Percentiles rank a stretch among this genome's conserved stretches.
Conservation (phyloP, 1,140 invertebrate genomes). For the Drosophila novamexicana region DNA sequence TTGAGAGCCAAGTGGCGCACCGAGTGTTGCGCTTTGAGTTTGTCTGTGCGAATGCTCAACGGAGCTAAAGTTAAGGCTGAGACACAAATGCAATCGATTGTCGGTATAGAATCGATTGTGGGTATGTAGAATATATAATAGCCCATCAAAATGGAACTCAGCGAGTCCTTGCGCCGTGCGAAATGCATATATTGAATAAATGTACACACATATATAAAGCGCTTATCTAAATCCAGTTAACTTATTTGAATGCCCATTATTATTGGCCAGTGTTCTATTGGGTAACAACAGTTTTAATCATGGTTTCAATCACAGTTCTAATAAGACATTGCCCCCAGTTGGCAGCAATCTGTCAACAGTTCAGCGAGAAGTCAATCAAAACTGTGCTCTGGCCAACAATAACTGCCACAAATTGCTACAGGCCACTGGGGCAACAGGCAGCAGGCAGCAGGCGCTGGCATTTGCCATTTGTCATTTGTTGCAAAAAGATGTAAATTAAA, state of each 20-base stretch:
- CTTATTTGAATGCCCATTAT: conserved; percentile 3
- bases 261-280: neutral
- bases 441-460: conserved; percentile 27
- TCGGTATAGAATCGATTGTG: neutral
- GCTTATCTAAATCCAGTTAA: neutral
- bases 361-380: conserved; percentile 69
- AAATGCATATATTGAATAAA: neutral
- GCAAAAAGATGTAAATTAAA: conserved; percentile 35
- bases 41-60: conserved; percentile 48
- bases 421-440: conserved; percentile 54
- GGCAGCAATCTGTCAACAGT: conserved; percentile 51
- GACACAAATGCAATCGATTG: neutral
- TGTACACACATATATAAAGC: neutral
- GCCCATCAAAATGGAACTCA: neutral
- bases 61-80: conserved; percentile 23
- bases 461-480: conserved; percentile 35
- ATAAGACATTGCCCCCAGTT: conserved; percentile 16
- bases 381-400: conserved; percentile 58
- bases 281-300: conserved; percentile 41
- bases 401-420: conserved; percentile 68
- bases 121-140: neutral
- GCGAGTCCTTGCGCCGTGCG: neutral
- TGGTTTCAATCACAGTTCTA: conserved; percentile 39
- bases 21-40: conserved; percentile 47
- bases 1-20: conserved; percentile 58